Base-by-base conservation (phyloP, 2,888 invertebrate species). In the Syrphus vitripennis region DNA sequence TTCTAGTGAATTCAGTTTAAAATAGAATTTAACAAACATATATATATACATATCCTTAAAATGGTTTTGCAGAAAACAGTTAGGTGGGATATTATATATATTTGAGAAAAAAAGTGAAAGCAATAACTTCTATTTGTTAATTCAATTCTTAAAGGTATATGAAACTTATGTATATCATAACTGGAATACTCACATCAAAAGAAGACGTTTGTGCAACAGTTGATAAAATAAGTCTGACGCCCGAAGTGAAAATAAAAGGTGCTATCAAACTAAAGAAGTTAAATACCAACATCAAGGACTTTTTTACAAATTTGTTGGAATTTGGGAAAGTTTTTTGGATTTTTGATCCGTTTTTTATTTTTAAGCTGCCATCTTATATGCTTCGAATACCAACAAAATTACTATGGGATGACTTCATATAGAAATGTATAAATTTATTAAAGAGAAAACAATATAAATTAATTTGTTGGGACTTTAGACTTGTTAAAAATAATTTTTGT, bases 111-210 rank as follows among this genome's bases (percentile, higher is more conserved):
- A n/a, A 40, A 75, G 55, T 40, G 59, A 26, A 57, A 14, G 7
- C 1, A 45, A 45, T 34, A n/a, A n/a, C n/a, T n/a, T n/a, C n/a
- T n/a, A 16, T 29, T 69, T 42, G 34, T 61, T 14, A 26, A 34
- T 40, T 21, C 57, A 19, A 19, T 40, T 40, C 7, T 45, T 70
- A 40, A 83, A 91, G 91, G 88, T 91, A 91, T 75, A 90, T 92
- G 75, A 91, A 91, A 88, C 89, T 91, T 87, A 90, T 91, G 89
- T 92, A 92, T 87, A 91, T 91, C 83, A 92, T 91, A 42, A 90
- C 91, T 37, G 91, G 91, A 42, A 92, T 92, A 61, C 88, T 91
- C 42, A 89, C 90, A 61, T 91, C 91, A 82, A 91, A 91, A 84
- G 91, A 89, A 76, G 91, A 91, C 76, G 90, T 91, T 67, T 91